Conservation (phyloP, 2,797 vertebrate genomes). For the Sebastes glaucus region DNA sequence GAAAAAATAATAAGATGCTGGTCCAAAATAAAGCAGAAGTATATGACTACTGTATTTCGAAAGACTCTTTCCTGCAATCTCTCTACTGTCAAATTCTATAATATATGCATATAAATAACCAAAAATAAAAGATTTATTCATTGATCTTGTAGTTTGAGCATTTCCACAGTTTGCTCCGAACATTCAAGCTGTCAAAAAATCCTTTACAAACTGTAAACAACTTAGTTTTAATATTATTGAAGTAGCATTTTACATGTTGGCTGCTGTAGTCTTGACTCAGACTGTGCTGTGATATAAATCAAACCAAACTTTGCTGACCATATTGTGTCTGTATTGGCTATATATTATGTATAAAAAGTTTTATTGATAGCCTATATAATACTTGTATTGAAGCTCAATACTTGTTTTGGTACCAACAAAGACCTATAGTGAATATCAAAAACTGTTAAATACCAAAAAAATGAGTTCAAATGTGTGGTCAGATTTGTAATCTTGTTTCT, state of each 20-base stretch:
- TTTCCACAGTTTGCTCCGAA: not conserved
- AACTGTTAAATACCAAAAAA: not conserved
- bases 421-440: not conserved
- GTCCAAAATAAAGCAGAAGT: not conserved
- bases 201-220: not conserved
- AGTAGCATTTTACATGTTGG: not conserved
- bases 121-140: not conserved
- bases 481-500: not conserved
- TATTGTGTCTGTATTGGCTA: not conserved
- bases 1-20: not conserved
- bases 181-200: not conserved
- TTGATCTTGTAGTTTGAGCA: not conserved
- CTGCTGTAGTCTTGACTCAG: not conserved
- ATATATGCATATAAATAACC: not conserved
- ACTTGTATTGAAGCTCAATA: not conserved
- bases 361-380: not conserved
- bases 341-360: not conserved
- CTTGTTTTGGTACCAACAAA: not conserved
- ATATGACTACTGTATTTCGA: not conserved
- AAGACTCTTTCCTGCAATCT: not conserved
- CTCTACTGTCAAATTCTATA: not conserved
- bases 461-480: not conserved
- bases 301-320: not conserved
- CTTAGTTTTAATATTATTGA: not conserved
- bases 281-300: not conserved